Base-by-base conservation (phyloP, 2,113 vertebrate genomes). In the Brachyistius frenatus region DNA sequence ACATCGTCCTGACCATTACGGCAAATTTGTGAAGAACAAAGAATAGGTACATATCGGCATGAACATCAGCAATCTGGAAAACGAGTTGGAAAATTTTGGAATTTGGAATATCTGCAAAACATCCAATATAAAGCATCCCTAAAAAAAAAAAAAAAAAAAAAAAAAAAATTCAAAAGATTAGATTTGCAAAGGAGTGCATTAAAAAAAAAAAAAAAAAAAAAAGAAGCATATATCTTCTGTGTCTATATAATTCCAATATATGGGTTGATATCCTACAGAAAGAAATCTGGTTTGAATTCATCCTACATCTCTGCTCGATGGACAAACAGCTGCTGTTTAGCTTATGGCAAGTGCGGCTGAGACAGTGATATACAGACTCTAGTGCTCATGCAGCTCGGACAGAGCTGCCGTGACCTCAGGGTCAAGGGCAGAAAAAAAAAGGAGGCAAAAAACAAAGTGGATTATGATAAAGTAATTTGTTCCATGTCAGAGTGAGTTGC, bases 391-490 rank as follows among this genome's bases (percentile, higher is more conserved):
- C 39, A 66, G 70, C 49, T 64, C 16, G 62, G 81, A 80, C 71
- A 52, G 23, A 77, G 57, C 78, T 77, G 55, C 76, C 54, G 46
- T 65, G 66, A 85, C 70, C 76, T 76, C 35, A 6, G 60, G 89
- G 80, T 89, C 79, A 84, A 70, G 73, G 75, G 68, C 73, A 80
- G 72, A 44, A 44, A 84, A 78, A 73, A 58, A 71, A 80, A 79
- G 33, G 50, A 76, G 81, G 54, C 35, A 70, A 83, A 81, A 74
- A 84, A 62, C 76, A 83, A 82, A 86, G 86, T 83, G 87, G 89
- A 92, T 90, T 84, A 87, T 73, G 81, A 88, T 83, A 86, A 85
- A 91, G 83, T 89, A 32, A 88, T 92, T 93, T 93, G 91, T 90
- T 85, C 76, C 77, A 79, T 83, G 78, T 89, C 85, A 79, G 60